A percentile compares a stretch with the other conserved stretches of the same genome.
These are phyloP conservation scores for Cnemophilus loriae DNA, from an alignment of 2,113 vertebrate genomes.

Conservation along the genomic window DNA sequence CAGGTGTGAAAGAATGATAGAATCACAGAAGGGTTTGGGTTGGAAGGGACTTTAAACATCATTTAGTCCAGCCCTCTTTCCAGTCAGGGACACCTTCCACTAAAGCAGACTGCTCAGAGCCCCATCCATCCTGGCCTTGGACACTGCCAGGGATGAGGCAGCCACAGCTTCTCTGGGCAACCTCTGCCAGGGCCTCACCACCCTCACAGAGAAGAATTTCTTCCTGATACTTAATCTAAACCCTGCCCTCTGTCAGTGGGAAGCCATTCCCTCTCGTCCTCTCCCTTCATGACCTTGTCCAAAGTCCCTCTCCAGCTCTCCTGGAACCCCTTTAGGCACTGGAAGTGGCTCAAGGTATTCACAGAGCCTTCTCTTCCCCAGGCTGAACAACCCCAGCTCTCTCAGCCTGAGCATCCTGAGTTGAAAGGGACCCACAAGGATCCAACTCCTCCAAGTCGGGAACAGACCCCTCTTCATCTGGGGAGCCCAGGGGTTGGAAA, in stretches of 20 bases:
- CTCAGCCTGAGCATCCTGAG: background rate
- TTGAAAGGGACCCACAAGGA: background rate
- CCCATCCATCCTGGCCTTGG: background rate
- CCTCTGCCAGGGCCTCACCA: background rate
- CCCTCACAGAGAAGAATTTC: background rate
- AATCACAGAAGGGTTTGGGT: background rate
- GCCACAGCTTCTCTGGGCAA: background rate
- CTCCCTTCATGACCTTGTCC: background rate
- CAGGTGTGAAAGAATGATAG: background rate
- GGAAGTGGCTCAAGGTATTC: background rate
- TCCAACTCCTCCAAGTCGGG: background rate
- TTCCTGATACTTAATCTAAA: background rate
- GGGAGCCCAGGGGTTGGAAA: background rate
- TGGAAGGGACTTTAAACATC: background rate
- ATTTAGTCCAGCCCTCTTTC: background rate
- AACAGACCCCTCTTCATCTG: background rate
- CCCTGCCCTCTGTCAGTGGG: background rate
- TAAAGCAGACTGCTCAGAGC: background rate
- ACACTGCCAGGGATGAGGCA: background rate
- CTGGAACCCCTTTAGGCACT: background rate
- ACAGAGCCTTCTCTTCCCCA: background rate
- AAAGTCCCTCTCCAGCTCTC: background rate
- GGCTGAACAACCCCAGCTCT: background rate
- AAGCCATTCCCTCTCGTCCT: background rate
- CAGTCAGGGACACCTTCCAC: background rate